Evolutionary conservation across 1,140 invertebrate genomes (phyloP).

Genomic region (Telenomus remus): DNA sequence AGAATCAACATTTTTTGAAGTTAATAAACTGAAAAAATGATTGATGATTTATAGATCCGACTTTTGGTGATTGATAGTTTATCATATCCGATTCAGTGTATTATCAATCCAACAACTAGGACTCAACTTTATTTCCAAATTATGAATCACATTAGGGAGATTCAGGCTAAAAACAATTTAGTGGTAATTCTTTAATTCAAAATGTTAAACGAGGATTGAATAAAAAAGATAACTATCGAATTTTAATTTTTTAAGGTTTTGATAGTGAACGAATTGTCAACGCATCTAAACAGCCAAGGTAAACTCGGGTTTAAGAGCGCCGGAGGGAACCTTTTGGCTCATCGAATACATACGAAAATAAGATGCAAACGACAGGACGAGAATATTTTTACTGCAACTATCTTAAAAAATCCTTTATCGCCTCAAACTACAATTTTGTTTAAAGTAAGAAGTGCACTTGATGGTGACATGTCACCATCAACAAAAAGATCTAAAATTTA

Average conservation of each 20-base stretch:
- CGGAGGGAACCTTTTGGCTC: slow-evolving; percentile 62
- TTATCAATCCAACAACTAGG: slow-evolving; percentile 50
- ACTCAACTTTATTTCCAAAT: slow-evolving; percentile 61
- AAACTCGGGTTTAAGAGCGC: slow-evolving; percentile 57
- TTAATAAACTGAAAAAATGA: neutral
- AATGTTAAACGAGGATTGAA: neutral
- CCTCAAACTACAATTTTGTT: slow-evolving; percentile 59
- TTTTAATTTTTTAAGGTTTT: slow-evolving; percentile 51
- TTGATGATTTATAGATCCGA: slow-evolving; percentile 48
- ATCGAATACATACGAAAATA: slow-evolving; percentile 59
- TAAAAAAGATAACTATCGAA: too few species aligned
- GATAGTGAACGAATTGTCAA: slow-evolving; percentile 63
- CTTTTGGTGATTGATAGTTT: slow-evolving; percentile 65
- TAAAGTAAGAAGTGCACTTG: slow-evolving; percentile 43
- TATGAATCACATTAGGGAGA: slow-evolving; percentile 58
- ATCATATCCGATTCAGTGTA: slow-evolving; percentile 62
- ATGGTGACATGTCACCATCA: too few species aligned
- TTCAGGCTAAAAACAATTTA: slow-evolving; percentile 53
- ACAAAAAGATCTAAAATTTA: neutral
- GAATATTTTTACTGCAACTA: slow-evolving; percentile 59
- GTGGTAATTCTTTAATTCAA: slow-evolving; percentile 53
- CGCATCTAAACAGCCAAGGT: slow-evolving; percentile 57
- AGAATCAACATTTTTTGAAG: slow-evolving; percentile 8
- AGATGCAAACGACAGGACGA: slow-evolving; percentile 53
- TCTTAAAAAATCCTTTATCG: slow-evolving; percentile 60